These are phyloP conservation scores for Synaphobranchus kaupii DNA, from an alignment of 2,797 vertebrate species.

Conservation along the genomic window DNA sequence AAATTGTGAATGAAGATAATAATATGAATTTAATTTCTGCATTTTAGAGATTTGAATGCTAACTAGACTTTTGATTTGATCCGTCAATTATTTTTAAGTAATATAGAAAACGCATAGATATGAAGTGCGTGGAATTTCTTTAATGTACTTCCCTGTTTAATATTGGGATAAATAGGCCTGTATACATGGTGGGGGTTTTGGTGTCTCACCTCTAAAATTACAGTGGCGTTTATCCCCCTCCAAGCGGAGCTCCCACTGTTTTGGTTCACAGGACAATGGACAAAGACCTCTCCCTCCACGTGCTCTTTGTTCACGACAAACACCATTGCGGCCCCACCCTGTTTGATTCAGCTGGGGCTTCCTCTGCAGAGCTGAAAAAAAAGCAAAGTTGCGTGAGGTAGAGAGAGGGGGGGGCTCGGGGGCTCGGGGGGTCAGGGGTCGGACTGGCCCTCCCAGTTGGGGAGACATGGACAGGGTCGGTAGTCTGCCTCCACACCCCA, in stretches of 20 bases:
- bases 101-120: background rate
- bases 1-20: background rate
- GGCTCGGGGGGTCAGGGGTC: background rate
- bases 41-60: background rate
- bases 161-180: background rate
- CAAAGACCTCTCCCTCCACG: background rate
- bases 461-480: background rate
- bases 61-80: background rate
- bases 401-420: too few relatives aligned
- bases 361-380: background rate
- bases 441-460: background rate
- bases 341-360: constrained; percentile 23
- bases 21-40: too few relatives aligned
- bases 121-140: background rate
- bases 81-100: background rate
- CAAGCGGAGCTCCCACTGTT: background rate
- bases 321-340: constrained; percentile 4
- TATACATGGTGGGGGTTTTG: background rate
- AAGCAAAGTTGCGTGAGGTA: too few relatives aligned
- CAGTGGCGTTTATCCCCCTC: background rate
- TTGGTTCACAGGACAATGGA: constrained; percentile 7
- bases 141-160: background rate
- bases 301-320: constrained; percentile 12
- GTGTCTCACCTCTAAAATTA: background rate
- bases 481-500: background rate